These are phyloP conservation scores for Scaptomyza flava DNA, from an alignment of 2,888 invertebrate genomes.

Conservation along the genomic window DNA sequence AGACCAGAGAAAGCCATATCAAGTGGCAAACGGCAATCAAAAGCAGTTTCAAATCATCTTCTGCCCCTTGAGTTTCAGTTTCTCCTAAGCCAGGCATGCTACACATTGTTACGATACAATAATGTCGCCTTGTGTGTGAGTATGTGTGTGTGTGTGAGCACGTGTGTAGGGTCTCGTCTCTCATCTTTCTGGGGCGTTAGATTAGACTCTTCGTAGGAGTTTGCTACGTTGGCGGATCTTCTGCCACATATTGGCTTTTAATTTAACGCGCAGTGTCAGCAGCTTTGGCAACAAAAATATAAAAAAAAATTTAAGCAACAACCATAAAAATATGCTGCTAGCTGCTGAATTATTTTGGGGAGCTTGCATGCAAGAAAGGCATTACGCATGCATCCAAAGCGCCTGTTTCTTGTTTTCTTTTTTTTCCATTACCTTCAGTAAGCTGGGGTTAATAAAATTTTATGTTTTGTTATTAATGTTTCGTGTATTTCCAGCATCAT, in stretches of 20 bases:
- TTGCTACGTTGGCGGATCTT: constrained; percentile 68
- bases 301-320: constrained; percentile 7
- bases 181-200: constrained; percentile 19
- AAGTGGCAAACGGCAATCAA: constrained; percentile 67
- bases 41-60: constrained; percentile 26
- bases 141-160: not conserved
- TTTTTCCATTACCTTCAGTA: not conserved
- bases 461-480: constrained; percentile 53
- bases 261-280: constrained; percentile 73
- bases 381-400: constrained; percentile 33
- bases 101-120: constrained; percentile 59
- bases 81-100: constrained; percentile 31
- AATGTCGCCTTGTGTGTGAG: constrained; percentile 32
- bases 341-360: constrained; percentile 65
- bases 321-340: constrained; percentile 39
- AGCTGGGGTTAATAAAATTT: constrained; percentile 44
- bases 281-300: constrained; percentile 40
- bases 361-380: constrained; percentile 49
- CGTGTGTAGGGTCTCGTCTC: constrained; percentile 7
- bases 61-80: constrained; percentile 10
- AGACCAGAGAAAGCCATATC: constrained; percentile 43
- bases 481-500: constrained; percentile 4
- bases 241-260: constrained; percentile 75
- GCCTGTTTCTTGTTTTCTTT: not conserved
- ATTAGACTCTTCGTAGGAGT: constrained; percentile 35